These are phyloP conservation scores for Phymorhynchus buccinoides DNA, from an alignment of 1,140 invertebrate genomes.

Conservation along the genomic window DNA sequence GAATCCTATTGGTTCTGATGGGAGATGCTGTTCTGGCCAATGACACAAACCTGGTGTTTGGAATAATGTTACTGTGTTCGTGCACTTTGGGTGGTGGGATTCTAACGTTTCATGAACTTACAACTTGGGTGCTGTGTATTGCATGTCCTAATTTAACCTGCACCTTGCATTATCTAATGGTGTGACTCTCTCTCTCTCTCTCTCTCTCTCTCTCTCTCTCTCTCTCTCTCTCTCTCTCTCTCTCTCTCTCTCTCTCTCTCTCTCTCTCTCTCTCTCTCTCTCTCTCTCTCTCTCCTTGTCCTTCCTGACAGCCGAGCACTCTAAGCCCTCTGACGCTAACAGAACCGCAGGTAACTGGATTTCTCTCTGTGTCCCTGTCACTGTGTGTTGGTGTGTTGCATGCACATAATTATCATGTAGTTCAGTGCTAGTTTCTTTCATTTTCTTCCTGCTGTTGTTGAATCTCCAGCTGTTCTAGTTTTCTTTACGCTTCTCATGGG, in stretches of 20 bases:
- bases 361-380: not conserved
- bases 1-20: too few species aligned
- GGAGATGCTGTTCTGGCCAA: too few species aligned
- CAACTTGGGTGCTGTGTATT: too few species aligned
- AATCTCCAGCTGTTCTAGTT: not conserved
- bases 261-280: not conserved
- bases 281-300: not conserved
- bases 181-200: not conserved
- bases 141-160: too few species aligned
- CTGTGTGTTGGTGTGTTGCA: not conserved
- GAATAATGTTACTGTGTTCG: too few species aligned
- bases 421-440: not conserved
- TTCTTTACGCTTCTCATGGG: too few species aligned
- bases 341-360: conserved; percentile 28
- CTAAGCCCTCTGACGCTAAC: conserved; percentile 25
- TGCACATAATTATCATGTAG: too few species aligned
- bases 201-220: not conserved
- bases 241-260: not conserved
- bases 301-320: conserved; percentile 18
- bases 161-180: not conserved
- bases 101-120: too few species aligned
- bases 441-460: too few species aligned
- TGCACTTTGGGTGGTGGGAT: too few species aligned
- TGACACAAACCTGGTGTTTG: too few species aligned
- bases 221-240: not conserved